Evolutionary conservation across 2,797 vertebrate genomes (phyloP).

Genomic region (Craterocephalus amniculus): DNA sequence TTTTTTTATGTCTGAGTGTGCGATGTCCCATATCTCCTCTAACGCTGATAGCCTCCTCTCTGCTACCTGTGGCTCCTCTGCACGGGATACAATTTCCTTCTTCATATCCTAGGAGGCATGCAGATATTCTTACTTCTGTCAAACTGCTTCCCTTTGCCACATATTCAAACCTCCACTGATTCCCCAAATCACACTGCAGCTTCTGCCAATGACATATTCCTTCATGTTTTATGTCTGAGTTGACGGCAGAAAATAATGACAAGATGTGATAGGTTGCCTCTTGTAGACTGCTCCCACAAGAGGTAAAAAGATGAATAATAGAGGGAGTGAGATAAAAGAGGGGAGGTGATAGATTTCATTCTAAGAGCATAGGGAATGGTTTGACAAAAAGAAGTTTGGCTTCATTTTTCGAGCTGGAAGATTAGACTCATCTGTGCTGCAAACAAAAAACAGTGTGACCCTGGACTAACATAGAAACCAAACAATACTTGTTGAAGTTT

Average conservation of each 20-base stretch:
- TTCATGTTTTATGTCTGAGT: conserved; percentile 60
- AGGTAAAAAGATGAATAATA: conserved; percentile 68
- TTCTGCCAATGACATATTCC: conserved; percentile 56
- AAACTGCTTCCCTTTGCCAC: conserved; percentile 64
- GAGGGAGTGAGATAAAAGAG: conserved; percentile 38
- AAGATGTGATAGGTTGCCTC: conserved; percentile 59
- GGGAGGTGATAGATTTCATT: conserved; percentile 21
- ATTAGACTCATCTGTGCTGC: not conserved
- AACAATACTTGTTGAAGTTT: not conserved
- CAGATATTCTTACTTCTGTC: conserved; percentile 67
- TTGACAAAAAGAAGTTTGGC: conserved; percentile 14
- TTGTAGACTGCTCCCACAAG: conserved; percentile 52
- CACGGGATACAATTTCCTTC: conserved; percentile 54
- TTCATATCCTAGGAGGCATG: conserved; percentile 46
- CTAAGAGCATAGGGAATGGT: conserved; percentile 5
- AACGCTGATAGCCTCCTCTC: conserved; percentile 46
- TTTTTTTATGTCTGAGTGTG: conserved; percentile 8
- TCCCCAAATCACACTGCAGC: conserved; percentile 64
- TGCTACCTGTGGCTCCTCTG: conserved; percentile 69
- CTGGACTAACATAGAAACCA: not conserved
- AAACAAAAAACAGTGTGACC: not conserved
- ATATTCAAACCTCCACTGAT: conserved; percentile 62
- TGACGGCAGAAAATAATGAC: conserved; percentile 60
- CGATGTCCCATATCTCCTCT: conserved; percentile 40
- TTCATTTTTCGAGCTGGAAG: not conserved